Evolutionary conservation across 2,888 invertebrate genomes (phyloP), one percentile per base, ranked within the genome.

Genomic region (Agriotes lineatus): DNA sequence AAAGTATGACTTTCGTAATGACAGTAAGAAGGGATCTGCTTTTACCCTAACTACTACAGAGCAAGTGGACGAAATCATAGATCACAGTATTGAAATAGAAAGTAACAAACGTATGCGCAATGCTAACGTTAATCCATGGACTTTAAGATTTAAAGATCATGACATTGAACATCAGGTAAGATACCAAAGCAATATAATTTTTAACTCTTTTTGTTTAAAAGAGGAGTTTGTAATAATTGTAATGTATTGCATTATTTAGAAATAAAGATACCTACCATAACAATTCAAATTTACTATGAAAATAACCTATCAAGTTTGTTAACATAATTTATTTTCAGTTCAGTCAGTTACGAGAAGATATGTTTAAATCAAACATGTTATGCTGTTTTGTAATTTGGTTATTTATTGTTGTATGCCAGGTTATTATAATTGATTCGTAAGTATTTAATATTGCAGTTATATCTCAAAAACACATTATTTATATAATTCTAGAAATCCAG

Each of bases 321-420:
- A n/a, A n/a, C n/a, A n/a, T n/a, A n/a, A 70, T 76, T 72, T 68
- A 48, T 10, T 9, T 84, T 48, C 79, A 88, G 89, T 97, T 96
- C 84, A 92, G 92, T 71, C 91, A 93, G 80, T 87, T 95, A 63
- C 90, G 95, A 61, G 97, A 97, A 85, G 93, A 92, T 77, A 96
- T 96, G 90, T 97, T 97, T 86, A 95, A 96, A 81, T 96, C 96
- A 12, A 97, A 97, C 83, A 94, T 97, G 87, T 88, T 96, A 81
- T 96, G 96, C 85, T 95, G 96, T 78, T 92, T 95, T 81, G 90
- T 96, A 76, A 91, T 97, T 71, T 96, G 97, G 95, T 85, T 96
- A 48, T 94, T 96, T 81, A 94, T 96, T 57, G 91, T 94, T 1
- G 86, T 90, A 57, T 92, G 93, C 71, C 95, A 95, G 83, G 86